A percentile compares a stretch with the other conserved stretches of the same genome.
phyloP scores from a whole-genome alignment of 2,113 vertebrate species.

The Sander lucioperca region DNA sequence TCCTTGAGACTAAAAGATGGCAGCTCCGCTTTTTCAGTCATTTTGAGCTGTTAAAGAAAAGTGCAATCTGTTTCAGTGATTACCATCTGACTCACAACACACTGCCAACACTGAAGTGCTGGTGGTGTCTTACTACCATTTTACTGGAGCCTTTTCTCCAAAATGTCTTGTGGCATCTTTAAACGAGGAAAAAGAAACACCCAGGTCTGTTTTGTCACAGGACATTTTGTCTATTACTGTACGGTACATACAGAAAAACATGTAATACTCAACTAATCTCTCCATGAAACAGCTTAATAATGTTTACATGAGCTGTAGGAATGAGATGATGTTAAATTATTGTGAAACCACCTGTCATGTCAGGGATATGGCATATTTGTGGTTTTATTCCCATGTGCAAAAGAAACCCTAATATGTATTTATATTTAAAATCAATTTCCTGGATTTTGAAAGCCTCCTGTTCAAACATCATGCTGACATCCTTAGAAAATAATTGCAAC shows the following conservation, averaged over 20 bases:
- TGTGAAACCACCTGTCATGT: constrained; percentile 30
- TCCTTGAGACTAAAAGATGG: constrained; percentile 35
- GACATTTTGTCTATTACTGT: constrained; percentile 14
- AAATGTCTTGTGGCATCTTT: constrained; percentile 32
- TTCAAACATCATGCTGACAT: constrained; percentile 23
- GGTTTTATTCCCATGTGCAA: not conserved
- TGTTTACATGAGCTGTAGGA: constrained; percentile 40
- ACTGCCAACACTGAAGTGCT: constrained; percentile 25
- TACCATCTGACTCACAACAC: constrained; percentile 51
- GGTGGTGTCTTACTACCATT: constrained; percentile 35
- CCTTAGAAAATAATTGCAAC: not conserved
- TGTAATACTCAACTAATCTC: constrained; percentile 6
- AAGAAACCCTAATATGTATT: constrained; percentile 3
- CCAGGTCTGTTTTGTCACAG: not conserved
- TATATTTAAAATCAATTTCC: constrained; percentile 13
- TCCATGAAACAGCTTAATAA: constrained; percentile 13
- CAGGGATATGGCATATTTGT: constrained; percentile 1
- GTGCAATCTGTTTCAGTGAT: constrained; percentile 58
- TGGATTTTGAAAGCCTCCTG: constrained; percentile 13
- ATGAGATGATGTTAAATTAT: not conserved
- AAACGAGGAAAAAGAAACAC: constrained; percentile 10
- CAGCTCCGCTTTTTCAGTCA: constrained; percentile 12
- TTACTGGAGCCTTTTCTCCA: constrained; percentile 9
- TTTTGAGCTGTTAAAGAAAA: constrained; percentile 49
- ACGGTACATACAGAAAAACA: constrained; percentile 6